Evolutionary conservation across 2,113 vertebrate species (phyloP).

Genomic region (Pyrgilauda ruficollis): DNA sequence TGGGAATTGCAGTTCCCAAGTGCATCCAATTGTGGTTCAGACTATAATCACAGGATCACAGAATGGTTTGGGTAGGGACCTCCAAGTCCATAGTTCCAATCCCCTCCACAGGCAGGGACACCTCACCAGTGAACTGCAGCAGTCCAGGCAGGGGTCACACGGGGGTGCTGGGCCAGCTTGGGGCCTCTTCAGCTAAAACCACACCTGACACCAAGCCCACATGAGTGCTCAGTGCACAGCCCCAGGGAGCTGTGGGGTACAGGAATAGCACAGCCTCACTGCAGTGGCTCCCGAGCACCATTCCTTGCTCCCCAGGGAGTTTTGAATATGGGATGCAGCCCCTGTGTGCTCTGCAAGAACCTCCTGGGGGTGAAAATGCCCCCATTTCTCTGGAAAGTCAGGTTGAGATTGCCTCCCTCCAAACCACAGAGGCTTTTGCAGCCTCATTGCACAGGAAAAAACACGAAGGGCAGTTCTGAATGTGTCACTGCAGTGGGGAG

Average conservation of each 20-base stretch:
- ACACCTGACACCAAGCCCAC: too few relatives aligned
- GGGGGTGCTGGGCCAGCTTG: neutral
- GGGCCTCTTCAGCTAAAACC: neutral
- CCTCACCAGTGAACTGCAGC: neutral
- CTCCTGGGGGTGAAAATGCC: neutral
- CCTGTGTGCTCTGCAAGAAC: neutral
- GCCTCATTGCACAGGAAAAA: rapidly evolving
- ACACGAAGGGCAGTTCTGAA: neutral
- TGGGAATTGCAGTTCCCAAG: neutral
- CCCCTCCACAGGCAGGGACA: neutral
- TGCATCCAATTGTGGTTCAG: neutral
- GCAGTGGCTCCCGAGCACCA: rapidly evolving
- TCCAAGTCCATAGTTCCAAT: neutral
- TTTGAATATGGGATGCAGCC: rapidly evolving
- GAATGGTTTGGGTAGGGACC: neutral
- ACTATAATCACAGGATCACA: neutral
- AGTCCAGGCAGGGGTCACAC: rapidly evolving
- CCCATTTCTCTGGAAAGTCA: neutral
- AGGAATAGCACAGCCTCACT: neutral
- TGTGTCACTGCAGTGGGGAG: rapidly evolving
- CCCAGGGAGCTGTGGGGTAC: neutral
- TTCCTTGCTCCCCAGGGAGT: neutral
- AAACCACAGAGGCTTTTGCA: neutral
- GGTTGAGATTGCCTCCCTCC: neutral
- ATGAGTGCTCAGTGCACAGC: rapidly evolving